Conservation (phyloP, 2,113 vertebrate genomes). For the Lanius ludovicianus region DNA sequence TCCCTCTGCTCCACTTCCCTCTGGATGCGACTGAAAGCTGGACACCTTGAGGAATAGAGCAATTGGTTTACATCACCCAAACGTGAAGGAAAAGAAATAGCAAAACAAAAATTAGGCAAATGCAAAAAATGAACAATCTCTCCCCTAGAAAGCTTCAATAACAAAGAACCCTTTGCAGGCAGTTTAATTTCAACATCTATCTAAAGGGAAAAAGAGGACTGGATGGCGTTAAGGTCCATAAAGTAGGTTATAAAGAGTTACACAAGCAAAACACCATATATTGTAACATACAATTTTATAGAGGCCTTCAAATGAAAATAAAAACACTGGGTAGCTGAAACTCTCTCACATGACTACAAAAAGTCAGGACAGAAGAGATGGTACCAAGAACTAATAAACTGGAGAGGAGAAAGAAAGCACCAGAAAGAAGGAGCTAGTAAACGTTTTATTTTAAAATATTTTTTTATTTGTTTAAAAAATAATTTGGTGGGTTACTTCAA, state of each 20-base stretch:
- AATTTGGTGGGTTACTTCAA: neutral
- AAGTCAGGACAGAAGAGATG: neutral
- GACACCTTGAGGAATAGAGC: neutral
- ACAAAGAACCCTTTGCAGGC: neutral
- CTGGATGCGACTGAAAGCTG: neutral
- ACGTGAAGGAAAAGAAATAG: neutral
- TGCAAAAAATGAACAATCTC: neutral
- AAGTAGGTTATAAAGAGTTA: constrained; percentile 65
- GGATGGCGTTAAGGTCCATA: constrained; percentile 31
- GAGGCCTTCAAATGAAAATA: constrained; percentile 36
- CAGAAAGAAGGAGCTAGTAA: neutral
- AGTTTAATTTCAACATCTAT: constrained; percentile 13
- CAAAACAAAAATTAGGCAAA: neutral
- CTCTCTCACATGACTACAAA: neutral
- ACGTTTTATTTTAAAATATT: neutral
- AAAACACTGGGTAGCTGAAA: neutral
- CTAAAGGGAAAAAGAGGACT: neutral
- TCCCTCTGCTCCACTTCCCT: neutral
- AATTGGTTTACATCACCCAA: neutral
- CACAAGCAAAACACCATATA: neutral
- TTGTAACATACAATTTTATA: neutral
- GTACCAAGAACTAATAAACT: neutral
- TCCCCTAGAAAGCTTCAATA: neutral
- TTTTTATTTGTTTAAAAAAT: neutral
- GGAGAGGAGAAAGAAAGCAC: neutral